Evolutionary conservation across 1,140 invertebrate genomes (phyloP), one percentile per base, ranked within the genome.

Genomic region (Mya arenaria): DNA sequence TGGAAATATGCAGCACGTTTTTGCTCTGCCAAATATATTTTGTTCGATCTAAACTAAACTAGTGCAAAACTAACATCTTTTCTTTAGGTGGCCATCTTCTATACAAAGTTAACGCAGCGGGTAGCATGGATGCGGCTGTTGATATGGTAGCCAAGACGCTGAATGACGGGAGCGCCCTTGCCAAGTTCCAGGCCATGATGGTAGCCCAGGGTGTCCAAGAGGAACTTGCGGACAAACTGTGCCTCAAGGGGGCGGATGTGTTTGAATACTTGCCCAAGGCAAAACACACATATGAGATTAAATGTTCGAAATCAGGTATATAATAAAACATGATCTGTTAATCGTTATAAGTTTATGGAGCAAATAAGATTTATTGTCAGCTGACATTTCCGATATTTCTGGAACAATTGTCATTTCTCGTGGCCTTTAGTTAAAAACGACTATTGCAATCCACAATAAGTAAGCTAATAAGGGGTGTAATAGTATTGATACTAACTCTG

Each of bases 131-230:
- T 36, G 92, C 92, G 63, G 94, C 93, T 1, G 30, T 85, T 55
- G 25, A 81, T 5, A 81, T 81, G 55, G 92, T 95, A 23, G 60
- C 69, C 4, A 79, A 89, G 10, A 84, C 85, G 6, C 74, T 95
- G 1, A 68, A 85, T 2, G 89, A 94, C 85, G 94, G 94, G 37
- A 73, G 77, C 41, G 95, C 94, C 4, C 78, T 95, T 30, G 55
- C 90, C 5, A 92, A 91, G 62, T 95, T 95, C 82, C 68, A 91
- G 8, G 84, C 88, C 2, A 94, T 95, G 94, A 39, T 94, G 4
- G 75, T 89, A n/a, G 84, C 80, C 30, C 94, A 95, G 89, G 94
- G 94, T 0, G 94, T 94, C 0, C 44, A 84, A 2, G 8, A 81
- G 8, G 56, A 84, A 17, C 72, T 91, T 8, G 94, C 94, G 0